Evolutionary conservation across 2,113 vertebrate species (phyloP), one percentile per base, ranked within the genome.

Genomic region (Eudyptes chrysolophus): DNA sequence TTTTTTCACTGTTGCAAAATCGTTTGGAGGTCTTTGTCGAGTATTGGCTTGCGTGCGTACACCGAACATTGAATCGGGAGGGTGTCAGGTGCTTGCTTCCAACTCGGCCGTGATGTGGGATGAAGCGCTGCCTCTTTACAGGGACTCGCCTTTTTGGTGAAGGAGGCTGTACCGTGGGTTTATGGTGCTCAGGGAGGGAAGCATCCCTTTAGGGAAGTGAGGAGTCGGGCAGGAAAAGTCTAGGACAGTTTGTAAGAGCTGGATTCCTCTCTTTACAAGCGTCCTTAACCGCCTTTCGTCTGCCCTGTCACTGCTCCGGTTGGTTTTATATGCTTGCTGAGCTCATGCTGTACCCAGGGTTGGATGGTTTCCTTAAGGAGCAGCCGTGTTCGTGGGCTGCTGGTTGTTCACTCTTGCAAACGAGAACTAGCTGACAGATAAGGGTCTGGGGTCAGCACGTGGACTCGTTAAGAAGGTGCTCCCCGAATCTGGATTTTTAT

Each of bases 81-180:
- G 46, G 27, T 13, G 48, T 48, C 38, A 4, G 36, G 11, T 70
- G 44, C 61, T 29, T 11, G 27, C 15, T 80, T 52, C 60, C 7
- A 2, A 19, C 6, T 19, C 5, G 1, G 36, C 34, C 85, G 66
- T 1, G 3, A 1, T 1, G 5, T 15, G 55, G 42, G 27, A 6
- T 48, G 51, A 30, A 20, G 65, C 7, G 7, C 69, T 36, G 52
- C 24, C n/a, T 1, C 25, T 20, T 16, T 18, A 10, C 13, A 38
- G 9, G 66, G 34, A 3, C 27, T 40, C 42, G 58, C 12, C 58
- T 48, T 29, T 25, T 36, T 36, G 38, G 44, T 27, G 38, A 46
- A 38, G 62, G 84, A 42, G 80, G 30, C 62, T 42, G 54, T 34
- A 10, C 72, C 6, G 11, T 7, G 72, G 24, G 1, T 30, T 65